These are phyloP conservation scores for Drosophila trapezifrons DNA, from an alignment of 1,140 invertebrate genomes.

Conservation along the genomic window DNA sequence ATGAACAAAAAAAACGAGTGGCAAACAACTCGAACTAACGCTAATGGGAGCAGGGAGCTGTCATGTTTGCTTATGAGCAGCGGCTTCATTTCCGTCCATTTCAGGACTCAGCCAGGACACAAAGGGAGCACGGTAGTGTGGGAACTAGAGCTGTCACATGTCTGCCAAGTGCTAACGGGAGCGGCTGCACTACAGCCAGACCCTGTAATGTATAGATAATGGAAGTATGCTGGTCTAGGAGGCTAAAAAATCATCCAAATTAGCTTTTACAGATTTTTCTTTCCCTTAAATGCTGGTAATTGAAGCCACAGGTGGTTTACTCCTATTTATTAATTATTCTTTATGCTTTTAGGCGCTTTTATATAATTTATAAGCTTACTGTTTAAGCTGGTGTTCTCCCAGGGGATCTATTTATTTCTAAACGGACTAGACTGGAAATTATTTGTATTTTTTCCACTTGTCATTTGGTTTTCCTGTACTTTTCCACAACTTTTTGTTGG, in stretches of 20 bases:
- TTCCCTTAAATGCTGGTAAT: background rate
- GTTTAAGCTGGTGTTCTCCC: background rate
- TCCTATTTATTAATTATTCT: background rate
- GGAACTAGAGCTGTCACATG: constrained; percentile 67
- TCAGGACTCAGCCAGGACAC: constrained; percentile 30
- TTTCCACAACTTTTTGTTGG: background rate
- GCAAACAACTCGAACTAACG: constrained; percentile 47
- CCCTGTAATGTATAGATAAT: constrained; percentile 6
- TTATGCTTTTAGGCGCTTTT: background rate
- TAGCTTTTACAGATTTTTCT: background rate
- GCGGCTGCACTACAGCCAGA: constrained; percentile 10
- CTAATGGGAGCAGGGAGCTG: constrained; percentile 75
- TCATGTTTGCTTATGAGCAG: constrained; percentile 75
- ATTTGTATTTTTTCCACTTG: background rate
- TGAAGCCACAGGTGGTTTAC: constrained; percentile 1
- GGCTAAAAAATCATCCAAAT: background rate
- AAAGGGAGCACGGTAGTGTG: constrained; percentile 7
- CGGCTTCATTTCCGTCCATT: constrained; percentile 58
- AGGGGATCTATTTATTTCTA: background rate
- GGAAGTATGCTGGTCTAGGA: background rate
- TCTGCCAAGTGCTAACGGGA: constrained; percentile 34
- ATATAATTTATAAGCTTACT: background rate
- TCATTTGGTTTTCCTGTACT: background rate
- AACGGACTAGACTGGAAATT: background rate
- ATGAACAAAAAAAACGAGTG: constrained; percentile 6